These are phyloP conservation scores for Malthinus flaveolus DNA, from an alignment of 2,888 invertebrate genomes.

Conservation along the genomic window DNA sequence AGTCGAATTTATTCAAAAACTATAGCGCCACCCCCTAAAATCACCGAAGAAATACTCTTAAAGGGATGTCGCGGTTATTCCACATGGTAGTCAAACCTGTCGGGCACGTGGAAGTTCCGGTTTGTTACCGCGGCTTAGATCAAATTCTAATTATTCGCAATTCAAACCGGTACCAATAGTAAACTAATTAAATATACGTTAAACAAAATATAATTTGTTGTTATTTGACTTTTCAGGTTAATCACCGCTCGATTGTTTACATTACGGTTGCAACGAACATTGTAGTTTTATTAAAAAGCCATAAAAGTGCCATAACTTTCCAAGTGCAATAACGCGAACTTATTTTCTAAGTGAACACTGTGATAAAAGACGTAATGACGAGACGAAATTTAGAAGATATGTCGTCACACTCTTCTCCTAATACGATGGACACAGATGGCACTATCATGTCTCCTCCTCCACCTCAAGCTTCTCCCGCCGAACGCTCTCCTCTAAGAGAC, in stretches of 20 bases:
- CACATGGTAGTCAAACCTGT: slow-evolving; percentile 52
- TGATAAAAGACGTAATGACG: slow-evolving; percentile 52
- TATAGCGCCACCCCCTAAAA: slow-evolving; percentile 43
- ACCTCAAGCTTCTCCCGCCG: slow-evolving; percentile 58
- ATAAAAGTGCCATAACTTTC: slow-evolving; percentile 40
- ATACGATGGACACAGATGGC: slow-evolving; percentile 42
- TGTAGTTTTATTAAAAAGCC: slow-evolving; percentile 35
- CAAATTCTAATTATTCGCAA: slow-evolving; percentile 21
- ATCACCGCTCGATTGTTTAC: slow-evolving; percentile 22
- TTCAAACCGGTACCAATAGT: slow-evolving; percentile 45
- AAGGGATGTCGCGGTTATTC: slow-evolving; percentile 33
- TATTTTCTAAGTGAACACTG: slow-evolving; percentile 47
- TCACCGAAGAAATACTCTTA: slow-evolving; percentile 20
- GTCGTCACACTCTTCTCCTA: slow-evolving; percentile 45
- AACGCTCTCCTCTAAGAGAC: slow-evolving; percentile 56
- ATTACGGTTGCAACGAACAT: slow-evolving; percentile 20
- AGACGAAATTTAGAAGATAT: slow-evolving; percentile 50
- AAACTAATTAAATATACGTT: slow-evolving; percentile 39
- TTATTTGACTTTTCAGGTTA: slow-evolving; percentile 32
- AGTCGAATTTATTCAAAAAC: slow-evolving; percentile 43
- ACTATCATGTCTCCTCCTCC: slow-evolving; percentile 55
- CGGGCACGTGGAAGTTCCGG: slow-evolving; percentile 48
- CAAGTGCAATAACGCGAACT: slow-evolving; percentile 50
- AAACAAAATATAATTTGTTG: slow-evolving; percentile 8
- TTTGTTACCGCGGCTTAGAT: slow-evolving; percentile 38